A percentile compares a stretch with the other conserved stretches of the same genome.
Evolutionary conservation across 2,888 invertebrate species (phyloP).

Genomic region (Xanthorhoe designata): DNA sequence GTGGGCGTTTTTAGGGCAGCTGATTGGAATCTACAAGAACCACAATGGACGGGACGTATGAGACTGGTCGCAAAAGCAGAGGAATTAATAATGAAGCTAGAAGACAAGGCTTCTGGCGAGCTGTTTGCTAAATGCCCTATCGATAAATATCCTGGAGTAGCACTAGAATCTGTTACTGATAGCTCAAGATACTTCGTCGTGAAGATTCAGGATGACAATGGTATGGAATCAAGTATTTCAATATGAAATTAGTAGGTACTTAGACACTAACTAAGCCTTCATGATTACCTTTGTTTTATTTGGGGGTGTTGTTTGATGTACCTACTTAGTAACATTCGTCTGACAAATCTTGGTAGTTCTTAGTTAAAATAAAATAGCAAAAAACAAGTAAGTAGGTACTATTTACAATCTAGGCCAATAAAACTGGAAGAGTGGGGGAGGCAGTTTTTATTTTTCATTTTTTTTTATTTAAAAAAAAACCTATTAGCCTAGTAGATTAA

Average conservation of each 20-base stretch:
- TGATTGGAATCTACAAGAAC: slow-evolving; percentile 99
- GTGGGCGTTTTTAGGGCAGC: slow-evolving; percentile 92
- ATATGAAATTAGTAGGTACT: neutral
- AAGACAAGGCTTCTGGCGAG: slow-evolving; percentile 97
- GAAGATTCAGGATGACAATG: slow-evolving; percentile 97
- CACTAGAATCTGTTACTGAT: slow-evolving; percentile 98
- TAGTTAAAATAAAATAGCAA: no score
- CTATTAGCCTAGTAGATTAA: no score
- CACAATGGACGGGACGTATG: slow-evolving; percentile 99
- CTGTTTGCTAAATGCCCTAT: slow-evolving; percentile 98
- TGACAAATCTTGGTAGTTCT: neutral
- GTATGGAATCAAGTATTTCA: slow-evolving; percentile 68
- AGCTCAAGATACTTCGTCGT: slow-evolving; percentile 99
- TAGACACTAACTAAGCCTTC: neutral
- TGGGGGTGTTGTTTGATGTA: no score
- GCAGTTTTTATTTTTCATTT: no score
- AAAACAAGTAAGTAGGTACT: no score
- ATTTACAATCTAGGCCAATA: no score
- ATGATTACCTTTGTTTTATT: no score
- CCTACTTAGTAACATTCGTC: neutral
- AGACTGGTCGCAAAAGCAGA: slow-evolving; percentile 95
- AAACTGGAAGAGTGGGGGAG: no score
- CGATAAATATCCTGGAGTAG: slow-evolving; percentile 97
- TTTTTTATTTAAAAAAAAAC: no score
- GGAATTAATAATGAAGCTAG: slow-evolving; percentile 95